Evolutionary conservation across 53 echinoderm and acorn worm species (phyloP), one percentile per base, ranked within the genome.

Genomic region (Echinometra lucunter): DNA sequence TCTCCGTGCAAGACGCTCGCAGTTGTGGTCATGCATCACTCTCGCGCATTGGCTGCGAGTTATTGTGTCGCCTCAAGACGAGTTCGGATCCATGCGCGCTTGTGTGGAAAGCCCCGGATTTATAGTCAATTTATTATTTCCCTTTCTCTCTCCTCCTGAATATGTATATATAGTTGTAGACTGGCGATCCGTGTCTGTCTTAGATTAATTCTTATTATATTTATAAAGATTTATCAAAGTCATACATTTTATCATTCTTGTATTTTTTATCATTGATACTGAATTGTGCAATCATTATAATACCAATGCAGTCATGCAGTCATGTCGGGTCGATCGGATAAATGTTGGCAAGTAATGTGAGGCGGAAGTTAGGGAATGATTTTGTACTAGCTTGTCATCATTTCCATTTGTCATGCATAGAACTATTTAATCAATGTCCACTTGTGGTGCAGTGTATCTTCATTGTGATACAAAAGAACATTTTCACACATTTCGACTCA

Each of bases 181-280:
- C 90, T 63, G 90, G 90, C 90, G 90, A 90, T 90, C 66, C 19
- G 38, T 90, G 88, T 49, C 88, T 88, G 57, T 88, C 88, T 55
- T 88, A 55, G 88, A 27, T 55, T 55, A n/a, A 88, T 88, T 88
- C 88, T 88, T 88, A 53, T 57, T 88, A 49, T 88, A 88, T 88
- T 88, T 88, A 88, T 88, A 88, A 88, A 88, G 88, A 88, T 88
- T 88, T 88, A 88, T 88, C 88, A 88, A 53, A 88, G 53, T n/a
- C 47, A 44, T 27, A 45, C 47, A 87, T 87, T 87, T 87, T 87
- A 88, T 78, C 78, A 78, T 78, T 40, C 38, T 78, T 88, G 88
- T 88, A 88, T 88, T 88, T 88, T n/a, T 88, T 88, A 88, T 88
- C 57, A 88, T 88, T 49, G 49, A 49, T 88, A 88, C 55, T 56